Evolutionary conservation across 2,797 vertebrate species (phyloP), one percentile per base, ranked within the genome.

Genomic region (Tarsius wallacei): DNA sequence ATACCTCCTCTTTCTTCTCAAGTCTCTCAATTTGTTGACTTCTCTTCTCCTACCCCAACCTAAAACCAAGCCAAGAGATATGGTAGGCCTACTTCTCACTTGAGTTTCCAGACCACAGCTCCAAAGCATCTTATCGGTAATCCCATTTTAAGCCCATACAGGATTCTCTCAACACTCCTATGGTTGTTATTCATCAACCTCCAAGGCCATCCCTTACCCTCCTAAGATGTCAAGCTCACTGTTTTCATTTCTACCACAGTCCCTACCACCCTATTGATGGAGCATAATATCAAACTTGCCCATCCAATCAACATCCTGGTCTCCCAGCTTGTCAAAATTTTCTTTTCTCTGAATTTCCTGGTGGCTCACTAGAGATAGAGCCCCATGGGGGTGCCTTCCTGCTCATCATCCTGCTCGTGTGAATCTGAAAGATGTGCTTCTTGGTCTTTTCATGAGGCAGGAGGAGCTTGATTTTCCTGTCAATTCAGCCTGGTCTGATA

Each of bases 331-430:
- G 80, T 91, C 31, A 85, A 73, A 57, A 5, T 31, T 33, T 42
- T 66, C 16, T 12, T 90, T 24, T 90, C 51, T 83, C 53, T 86
- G 33, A 42, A n/a, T 73, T 87, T 8, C 57, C 42, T 5, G 42
- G 42, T 42, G 4, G 42, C 42, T 42, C 42, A 42, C 42, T 42
- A 42, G 42, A 42, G 42, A 42, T 42, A 5, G 42, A 42, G 42
- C 7, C 42, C 3, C 42, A 5, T 42, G 42, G 42, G 42, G 42
- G 3, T 42, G 42, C 42, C 42, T 99, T 99, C 42, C 42, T 42
- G 42, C 42, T 42, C 42, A 42, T 42, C 42, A 6, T 42, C 42
- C 42, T 42, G 42, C 42, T 42, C 42, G 7, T 42, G 42, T 42
- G 42, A 42, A 42, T 42, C 42, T 42, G 42, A 42, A 42, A 42